Base-by-base conservation (phyloP, 2,888 invertebrate genomes). In the Serrognathus titanus region DNA sequence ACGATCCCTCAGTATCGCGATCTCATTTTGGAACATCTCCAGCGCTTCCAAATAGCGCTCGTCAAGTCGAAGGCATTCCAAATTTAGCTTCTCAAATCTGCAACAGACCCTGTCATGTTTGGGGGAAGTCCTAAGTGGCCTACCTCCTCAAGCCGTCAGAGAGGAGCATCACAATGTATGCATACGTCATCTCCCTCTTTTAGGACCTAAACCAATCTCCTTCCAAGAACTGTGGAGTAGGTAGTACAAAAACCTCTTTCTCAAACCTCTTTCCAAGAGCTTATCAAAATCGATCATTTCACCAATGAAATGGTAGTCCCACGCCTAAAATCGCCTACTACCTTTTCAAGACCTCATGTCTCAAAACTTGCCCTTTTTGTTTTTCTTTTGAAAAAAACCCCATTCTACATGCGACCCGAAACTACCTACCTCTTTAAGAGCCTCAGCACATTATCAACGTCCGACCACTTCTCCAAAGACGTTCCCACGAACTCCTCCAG, bases 41-140 rank as follows among this genome's bases (percentile, higher is more conserved):
- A 88, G 82, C 38, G 89, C 82, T 69, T 90, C 88, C 62, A 88
- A 80, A 70, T 88, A 90, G 59, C 90, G 85, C 61, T 88, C 85
- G 68, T 90, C 88, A 49, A 92, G 79, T 68, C 87, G 86, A 50
- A 93, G 75, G 66, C 88, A 87, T 41, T 86, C 83, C 13, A 92
- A 79, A 63, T 88, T 82, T 24, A 93, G 72, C 66, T 85, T 88
- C 67, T 89, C 86, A 75, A 92, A 92, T 67, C 92, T 85, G 57
- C 20, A 67, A 63, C 37, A 31, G 6, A 43, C 9, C 6, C 8
- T 35, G 6, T 11, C 12, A 48, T 9, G 31, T 6, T 40, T 40
- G 40, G 8, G 24, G 24, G 12, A 46, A 16, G 5, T 6, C 40
- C 7, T 40, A 40, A 11, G 40, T 12, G 8, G 1, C 6, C 7